Base-by-base conservation (phyloP, 2,888 invertebrate species). In the Autographa pulchrina region DNA sequence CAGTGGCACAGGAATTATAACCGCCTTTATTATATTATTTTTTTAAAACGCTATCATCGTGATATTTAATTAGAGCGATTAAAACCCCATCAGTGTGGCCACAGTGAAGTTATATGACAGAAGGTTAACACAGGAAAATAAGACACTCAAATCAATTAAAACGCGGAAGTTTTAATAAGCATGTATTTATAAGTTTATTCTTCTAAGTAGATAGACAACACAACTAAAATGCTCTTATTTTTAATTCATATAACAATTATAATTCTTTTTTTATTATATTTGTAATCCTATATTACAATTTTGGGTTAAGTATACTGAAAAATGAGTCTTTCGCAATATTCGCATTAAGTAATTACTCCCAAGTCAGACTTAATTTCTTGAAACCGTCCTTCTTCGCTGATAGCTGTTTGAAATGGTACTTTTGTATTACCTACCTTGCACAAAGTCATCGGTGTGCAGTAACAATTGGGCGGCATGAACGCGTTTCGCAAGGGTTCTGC, bases 21-120 rank as follows among this genome's bases (percentile, higher is more conserved):
- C 80, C 74, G 70, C 72, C 68, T 79, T 77, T 80, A 86, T 88
- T 86, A 81, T 85, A 83, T 86, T 84, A 83, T 86, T 82, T 85
- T 85, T 83, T 83, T 66, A 81, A 85, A 88, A 86, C 88, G 86
- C 81, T 83, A 86, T 86, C 86, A 86, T 88, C 86, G 86, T 88
- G 79, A 86, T 90, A 92, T 92, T 88, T 86, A 92, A 92, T 93
- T 92, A 92, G 89, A 70, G 83, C 83, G 84, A 92, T 93, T 93
- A 92, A 90, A 91, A 89, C 84, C 76, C 84, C 87, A 91, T 89
- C 88, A 81, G 72, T 72, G 72, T 72, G 68, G 58, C 0, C 61
- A 68, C 9, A 14, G 13, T 16, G 16, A 11, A 58, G 8, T 14
- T 60, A 69, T 0, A 2, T 4, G 52, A n/a, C 72, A 77, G 76